Evolutionary conservation across 2,888 invertebrate genomes (phyloP).

Genomic region (Autographa pulchrina): DNA sequence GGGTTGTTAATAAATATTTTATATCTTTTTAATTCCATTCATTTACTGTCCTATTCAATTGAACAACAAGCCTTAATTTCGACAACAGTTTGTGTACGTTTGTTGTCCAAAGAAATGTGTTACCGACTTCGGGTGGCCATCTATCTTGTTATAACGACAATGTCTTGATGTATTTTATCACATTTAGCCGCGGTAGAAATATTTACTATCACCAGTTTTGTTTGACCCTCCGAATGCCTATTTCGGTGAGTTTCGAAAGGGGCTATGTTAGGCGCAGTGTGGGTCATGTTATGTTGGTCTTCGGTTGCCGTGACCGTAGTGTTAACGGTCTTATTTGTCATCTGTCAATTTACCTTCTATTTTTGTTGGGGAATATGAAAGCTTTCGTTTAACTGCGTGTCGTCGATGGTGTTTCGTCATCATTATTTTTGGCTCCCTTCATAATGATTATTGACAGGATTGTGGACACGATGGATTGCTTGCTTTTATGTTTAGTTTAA

Average conservation of each 20-base stretch:
- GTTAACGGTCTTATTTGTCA: constrained; percentile 88
- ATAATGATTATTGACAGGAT: constrained; percentile 85
- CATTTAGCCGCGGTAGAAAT: constrained; percentile 85
- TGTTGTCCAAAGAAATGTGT: constrained; percentile 69
- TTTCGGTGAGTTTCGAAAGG: constrained; percentile 20
- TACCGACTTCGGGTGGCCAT: constrained; percentile 79
- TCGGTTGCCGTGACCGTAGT: constrained; percentile 77
- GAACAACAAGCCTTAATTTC: constrained; percentile 69
- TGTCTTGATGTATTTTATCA: constrained; percentile 88
- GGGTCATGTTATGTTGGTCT: constrained; percentile 70
- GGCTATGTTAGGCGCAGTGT: constrained; percentile 39
- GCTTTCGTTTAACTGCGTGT: constrained; percentile 80
- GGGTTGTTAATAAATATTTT: constrained; percentile 45
- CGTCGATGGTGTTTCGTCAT: constrained; percentile 83
- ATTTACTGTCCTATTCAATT: constrained; percentile 64
- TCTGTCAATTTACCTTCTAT: constrained; percentile 89
- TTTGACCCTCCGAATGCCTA: constrained; percentile 62
- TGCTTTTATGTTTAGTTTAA: constrained; percentile 40
- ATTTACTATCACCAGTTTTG: constrained; percentile 78
- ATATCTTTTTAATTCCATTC: constrained; percentile 53
- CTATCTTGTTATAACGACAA: constrained; percentile 87
- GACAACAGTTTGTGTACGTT: constrained; percentile 61
- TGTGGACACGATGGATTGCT: constrained; percentile 63
- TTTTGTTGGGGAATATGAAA: constrained; percentile 86
- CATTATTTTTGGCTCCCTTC: constrained; percentile 84